Base-by-base conservation (phyloP, 2,797 vertebrate species). In the Micrastur ruficollis region DNA sequence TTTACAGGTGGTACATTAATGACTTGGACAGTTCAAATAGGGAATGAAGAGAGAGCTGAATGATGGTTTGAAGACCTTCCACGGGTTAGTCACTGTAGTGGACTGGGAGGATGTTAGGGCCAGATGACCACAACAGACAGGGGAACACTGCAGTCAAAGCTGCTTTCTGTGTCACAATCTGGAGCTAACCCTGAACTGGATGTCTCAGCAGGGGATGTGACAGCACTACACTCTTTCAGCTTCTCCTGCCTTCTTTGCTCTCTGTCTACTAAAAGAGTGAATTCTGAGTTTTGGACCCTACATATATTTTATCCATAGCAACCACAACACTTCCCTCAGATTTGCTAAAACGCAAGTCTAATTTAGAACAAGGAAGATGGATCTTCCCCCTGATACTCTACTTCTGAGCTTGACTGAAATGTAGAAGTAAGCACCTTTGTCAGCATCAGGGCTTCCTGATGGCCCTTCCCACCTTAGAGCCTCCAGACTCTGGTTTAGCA, bases 271-370 rank as follows among this genome's bases (percentile, higher is more conserved):
- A 25, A 70, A 87, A 63, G 59, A 81, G 70, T 32, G 62, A 93
- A 80, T 79, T 81, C 47, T 62, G 76, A 84, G 29, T 66, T 94
- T 87, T 95, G 74, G 62, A 80, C 72, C 23, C 47, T 66, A 49
- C 16, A 4, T 61, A 14, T n/a, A 61, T 87, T 80, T 95, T 91
- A 85, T 85, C 94, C 94, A 90, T 94, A 93, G 96, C 92, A 97
- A 96, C 94, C 67, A 63, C 86, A 92, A 76, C 83, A 78, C 90
- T 93, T 96, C 84, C 81, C 56, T 93, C 81, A 71, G 74, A 78
- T 76, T 68, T 93, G 92, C 81, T 92, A 91, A 90, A 94, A 94
- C 2, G 3, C 36, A 80, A 62, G 27, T 74, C 86, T 72, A 85
- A 76, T 94, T 95, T 91, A 87, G 83, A 95, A 93, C 52, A 63